Evolutionary conservation across 2,113 vertebrate species (phyloP).

Genomic region (Choloepus hoffmanni): DNA sequence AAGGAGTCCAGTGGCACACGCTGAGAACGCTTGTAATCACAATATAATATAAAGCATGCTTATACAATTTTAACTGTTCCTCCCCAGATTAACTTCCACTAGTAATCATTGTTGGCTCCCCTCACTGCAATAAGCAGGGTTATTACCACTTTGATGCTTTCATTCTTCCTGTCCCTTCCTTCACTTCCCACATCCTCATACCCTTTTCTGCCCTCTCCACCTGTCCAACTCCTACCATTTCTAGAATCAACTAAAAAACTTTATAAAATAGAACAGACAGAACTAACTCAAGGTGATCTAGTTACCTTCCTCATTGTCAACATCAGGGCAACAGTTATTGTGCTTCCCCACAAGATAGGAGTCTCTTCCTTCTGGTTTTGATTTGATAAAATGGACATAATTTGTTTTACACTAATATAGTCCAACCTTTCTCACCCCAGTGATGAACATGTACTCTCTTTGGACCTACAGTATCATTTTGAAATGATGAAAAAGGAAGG

Average conservation of each 20-base stretch:
- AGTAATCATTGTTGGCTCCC: background rate
- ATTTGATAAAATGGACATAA: background rate
- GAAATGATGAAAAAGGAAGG: background rate
- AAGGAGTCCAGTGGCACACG: constrained; percentile 80
- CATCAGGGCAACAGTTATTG: background rate
- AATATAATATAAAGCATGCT: constrained; percentile 82
- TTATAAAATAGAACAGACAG: background rate
- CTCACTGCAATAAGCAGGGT: background rate
- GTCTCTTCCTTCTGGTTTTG: background rate
- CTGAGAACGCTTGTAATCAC: constrained; percentile 84
- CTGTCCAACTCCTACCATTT: background rate
- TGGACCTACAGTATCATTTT: background rate
- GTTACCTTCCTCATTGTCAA: background rate
- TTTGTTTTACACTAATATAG: background rate
- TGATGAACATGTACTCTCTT: background rate
- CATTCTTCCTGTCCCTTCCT: background rate
- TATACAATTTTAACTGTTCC: background rate
- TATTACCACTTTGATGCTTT: background rate
- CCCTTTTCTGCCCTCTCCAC: background rate
- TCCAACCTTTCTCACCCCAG: background rate
- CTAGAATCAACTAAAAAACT: constrained; percentile 7
- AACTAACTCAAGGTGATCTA: background rate
- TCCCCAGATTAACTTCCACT: background rate
- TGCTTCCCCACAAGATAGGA: background rate
- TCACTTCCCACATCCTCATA: background rate